Base-by-base conservation (phyloP, 92 coral and sea anemone genomes). In the Umimayanthus kanabou region DNA sequence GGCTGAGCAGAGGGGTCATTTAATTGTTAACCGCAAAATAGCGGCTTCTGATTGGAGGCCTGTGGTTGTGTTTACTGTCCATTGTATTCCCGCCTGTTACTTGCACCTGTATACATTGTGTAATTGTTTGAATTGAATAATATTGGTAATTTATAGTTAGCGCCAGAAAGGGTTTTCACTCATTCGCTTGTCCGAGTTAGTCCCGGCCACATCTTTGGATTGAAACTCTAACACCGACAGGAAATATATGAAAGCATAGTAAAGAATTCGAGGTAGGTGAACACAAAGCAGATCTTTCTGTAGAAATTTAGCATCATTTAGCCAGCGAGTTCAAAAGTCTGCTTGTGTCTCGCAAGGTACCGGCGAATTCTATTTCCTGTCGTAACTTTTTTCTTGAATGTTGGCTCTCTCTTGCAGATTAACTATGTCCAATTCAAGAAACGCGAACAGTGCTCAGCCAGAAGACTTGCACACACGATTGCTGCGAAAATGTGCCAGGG, bases 101-200 rank as follows among this genome's bases (percentile, higher is more conserved):
- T 93, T 94, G 98, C 92, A 90, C 92, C 92, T 90, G 92, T 90
- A 89, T 92, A 95, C 91, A 95, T 85, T 85, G 90, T 87, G 91
- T 85, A 79, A 94, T 94, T 92, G 94, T 88, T 88, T 83, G 85
- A 88, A 88, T 81, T 88, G 80, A 88, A 88, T 95, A 97, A 91
- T 94, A 89, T 95, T 91, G 95, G 96, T 85, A 93, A 97, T 93
- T 95, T 93, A 93, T 95, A 97, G 95, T 97, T 92, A 89, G 96
- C 96, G 94, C 94, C 89, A 93, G 92, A 88, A 89, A 86, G 88
- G 90, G 88, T 80, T 90, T 93, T 91, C 98, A 95, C 91, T 95
- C 94, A 92, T 93, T 89, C 89, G 93, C 88, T 95, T 93, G 94
- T 80, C 80, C 85, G 90, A 88, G 66, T 72, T 29, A 42, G 64